phyloP scores from a whole-genome alignment of 2,888 invertebrate species.

The Monoplex corrugatus region DNA sequence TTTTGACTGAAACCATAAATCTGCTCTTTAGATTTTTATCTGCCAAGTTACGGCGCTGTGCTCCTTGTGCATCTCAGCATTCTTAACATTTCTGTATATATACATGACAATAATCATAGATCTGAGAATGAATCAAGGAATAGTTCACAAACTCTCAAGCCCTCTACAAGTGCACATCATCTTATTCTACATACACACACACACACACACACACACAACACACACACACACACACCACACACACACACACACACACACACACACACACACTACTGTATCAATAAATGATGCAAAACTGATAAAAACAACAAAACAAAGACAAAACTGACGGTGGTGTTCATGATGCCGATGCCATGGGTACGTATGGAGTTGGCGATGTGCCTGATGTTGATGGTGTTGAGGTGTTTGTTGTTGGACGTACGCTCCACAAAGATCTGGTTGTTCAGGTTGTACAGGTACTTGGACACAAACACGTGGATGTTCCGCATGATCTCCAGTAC shows the following conservation, averaged over 20 bases:
- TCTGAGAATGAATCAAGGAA: too few relatives aligned
- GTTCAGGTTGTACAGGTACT: conserved; percentile 96
- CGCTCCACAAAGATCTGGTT: conserved; percentile 97
- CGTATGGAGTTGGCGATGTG: conserved; percentile 98
- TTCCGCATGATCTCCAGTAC: conserved; percentile 98
- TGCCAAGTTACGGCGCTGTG: too few relatives aligned
- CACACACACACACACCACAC: background rate
- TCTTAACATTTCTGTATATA: too few relatives aligned
- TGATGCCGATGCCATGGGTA: conserved; percentile 97
- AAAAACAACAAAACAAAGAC: background rate
- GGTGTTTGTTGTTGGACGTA: conserved; percentile 93
- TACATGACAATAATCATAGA: too few relatives aligned
- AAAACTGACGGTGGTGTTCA: conserved; percentile 91
- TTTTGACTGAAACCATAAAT: too few relatives aligned
- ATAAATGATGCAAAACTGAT: too few relatives aligned
- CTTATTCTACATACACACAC: background rate
- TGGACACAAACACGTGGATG: conserved; percentile 95
- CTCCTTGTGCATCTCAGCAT: too few relatives aligned
- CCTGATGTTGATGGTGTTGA: conserved; percentile 96
- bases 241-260: background rate
- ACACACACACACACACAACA: background rate
- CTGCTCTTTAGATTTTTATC: too few relatives aligned
- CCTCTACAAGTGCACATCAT: too few relatives aligned
- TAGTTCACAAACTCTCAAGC: background rate
- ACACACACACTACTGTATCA: too few relatives aligned